Conservation (phyloP, 2,113 vertebrate species). For the Papio anubis region DNA sequence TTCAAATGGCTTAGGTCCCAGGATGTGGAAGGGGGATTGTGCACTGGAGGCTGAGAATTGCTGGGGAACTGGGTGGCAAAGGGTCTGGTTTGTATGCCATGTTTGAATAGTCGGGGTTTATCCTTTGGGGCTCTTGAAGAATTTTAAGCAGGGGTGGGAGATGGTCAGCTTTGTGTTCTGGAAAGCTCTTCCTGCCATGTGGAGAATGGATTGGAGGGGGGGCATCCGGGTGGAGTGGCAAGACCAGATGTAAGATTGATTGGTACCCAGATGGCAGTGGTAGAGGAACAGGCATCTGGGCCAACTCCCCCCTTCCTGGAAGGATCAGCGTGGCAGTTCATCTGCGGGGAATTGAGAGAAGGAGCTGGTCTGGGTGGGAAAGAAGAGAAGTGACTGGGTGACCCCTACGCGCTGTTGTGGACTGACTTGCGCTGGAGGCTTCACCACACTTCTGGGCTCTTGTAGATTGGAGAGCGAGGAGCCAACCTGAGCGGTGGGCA, state of each 20-base stretch:
- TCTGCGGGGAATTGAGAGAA: background rate
- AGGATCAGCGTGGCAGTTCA: background rate
- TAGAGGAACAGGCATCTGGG: background rate
- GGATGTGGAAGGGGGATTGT: background rate
- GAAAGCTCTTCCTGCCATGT: background rate
- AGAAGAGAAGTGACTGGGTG: background rate
- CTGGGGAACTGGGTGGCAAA: background rate
- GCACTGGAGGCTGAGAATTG: background rate
- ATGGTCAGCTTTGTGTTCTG: background rate
- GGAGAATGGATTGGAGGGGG: background rate
- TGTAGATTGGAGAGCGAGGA: slow-evolving; percentile 94
- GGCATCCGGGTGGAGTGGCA: too few species aligned
- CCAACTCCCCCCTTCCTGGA: background rate
- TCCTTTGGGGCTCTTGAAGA: background rate
- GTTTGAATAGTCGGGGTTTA: background rate
- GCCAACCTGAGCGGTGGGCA: slow-evolving; percentile 95
- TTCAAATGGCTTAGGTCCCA: background rate
- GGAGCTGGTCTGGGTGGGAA: background rate
- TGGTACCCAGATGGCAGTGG: background rate
- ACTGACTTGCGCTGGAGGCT: background rate
- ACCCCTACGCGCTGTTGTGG: background rate
- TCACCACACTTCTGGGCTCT: background rate
- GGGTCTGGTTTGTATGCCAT: background rate
- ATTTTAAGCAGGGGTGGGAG: background rate
- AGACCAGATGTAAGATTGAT: background rate